A percentile compares a stretch with the other conserved stretches of the same genome.
Conservation (phyloP, 2,113 vertebrate genomes). For the Xenus cinereus region DNA sequence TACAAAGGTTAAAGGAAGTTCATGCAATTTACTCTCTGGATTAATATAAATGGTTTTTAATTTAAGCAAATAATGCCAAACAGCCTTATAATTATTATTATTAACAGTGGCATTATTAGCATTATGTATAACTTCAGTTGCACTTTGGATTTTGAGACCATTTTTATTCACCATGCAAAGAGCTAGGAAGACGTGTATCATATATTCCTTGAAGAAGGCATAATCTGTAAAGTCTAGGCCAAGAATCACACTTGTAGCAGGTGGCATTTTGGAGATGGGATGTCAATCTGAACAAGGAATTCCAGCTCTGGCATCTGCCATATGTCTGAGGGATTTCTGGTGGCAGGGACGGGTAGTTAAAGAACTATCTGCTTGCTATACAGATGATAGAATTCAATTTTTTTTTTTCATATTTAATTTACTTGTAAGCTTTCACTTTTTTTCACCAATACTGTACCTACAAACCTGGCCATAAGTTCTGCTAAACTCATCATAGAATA, state of each 20-base stretch:
- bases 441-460: not conserved
- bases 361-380: not conserved
- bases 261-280: not conserved
- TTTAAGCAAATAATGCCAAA: conserved; percentile 28
- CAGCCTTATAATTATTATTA: not conserved
- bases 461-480: not conserved
- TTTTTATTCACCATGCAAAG: not conserved
- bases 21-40: not conserved
- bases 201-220: not conserved
- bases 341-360: not conserved
- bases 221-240: not conserved
- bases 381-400: not conserved
- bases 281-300: conserved; percentile 7
- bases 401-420: not conserved
- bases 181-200: not conserved
- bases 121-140: not conserved
- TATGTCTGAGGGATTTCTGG: not conserved
- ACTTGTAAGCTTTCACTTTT: not conserved
- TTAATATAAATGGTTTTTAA: conserved; percentile 8
- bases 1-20: conserved; percentile 45
- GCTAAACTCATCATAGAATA: not conserved
- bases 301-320: not conserved
- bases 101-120: not conserved
- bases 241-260: not conserved
- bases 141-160: not conserved